Base-by-base conservation (phyloP, 2,888 invertebrate genomes). In the Lycaena phlaeas region DNA sequence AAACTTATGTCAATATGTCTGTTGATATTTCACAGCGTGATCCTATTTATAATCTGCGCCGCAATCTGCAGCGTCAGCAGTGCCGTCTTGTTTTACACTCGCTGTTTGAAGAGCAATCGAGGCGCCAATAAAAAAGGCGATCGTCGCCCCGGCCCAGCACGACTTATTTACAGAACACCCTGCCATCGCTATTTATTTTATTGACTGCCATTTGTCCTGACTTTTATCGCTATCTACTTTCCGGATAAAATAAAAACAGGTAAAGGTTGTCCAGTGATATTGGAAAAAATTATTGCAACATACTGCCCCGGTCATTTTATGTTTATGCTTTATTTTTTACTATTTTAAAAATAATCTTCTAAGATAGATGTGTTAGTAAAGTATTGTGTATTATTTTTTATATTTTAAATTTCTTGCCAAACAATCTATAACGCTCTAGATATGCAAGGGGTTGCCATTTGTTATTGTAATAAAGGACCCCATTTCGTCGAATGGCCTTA, bases 111-210 rank as follows among this genome's bases (percentile, higher is more conserved):
- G 85, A 79, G 84, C 82, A 75, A 85, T 85, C 75, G 78, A 77
- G 79, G 79, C 81, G 77, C 74, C 85, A 84, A 85, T 85, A 85
- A 85, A 85, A 85, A 84, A 85, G 77, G 63, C 82, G 81, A 84
- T 79, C 79, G 79, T 71, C 77, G 75, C 81, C 79, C 78, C 75
- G 72, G 67, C 69, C 62, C 61, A 55, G 63, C 62, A 65, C 73
- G 68, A 81, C 81, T 82, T 84, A 84, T 84, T 84, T 84, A 84
- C 84, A 81, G 82, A 81, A 79, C 76, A 79, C 82, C 79, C 79
- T 72, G 76, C 77, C 74, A 64, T 68, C 57, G 77, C 81, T 84
- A 84, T 84, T 84, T 84, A 84, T 84, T 84, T 84, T 84, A 84
- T 84, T 81, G 84, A 79, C 82, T 77, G 73, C 79, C 81, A 77